A percentile compares a stretch with the other conserved stretches of the same genome.
These are phyloP conservation scores for Peromyscus californicus DNA, from an alignment of 2,113 vertebrate species.

Conservation along the genomic window DNA sequence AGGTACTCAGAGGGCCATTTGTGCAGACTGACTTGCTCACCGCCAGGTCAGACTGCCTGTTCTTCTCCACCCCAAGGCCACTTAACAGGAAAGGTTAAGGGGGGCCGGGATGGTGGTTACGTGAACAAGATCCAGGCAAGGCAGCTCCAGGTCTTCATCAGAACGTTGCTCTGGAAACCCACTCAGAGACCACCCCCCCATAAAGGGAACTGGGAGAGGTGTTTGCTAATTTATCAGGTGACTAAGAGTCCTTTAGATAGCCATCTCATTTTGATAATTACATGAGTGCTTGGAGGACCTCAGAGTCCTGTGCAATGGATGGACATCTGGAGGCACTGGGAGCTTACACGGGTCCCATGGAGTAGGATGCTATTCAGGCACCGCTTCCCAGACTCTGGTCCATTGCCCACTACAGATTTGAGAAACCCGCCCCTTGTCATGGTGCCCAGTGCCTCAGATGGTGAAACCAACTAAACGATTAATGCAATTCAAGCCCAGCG, in stretches of 20 bases:
- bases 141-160: not conserved
- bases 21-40: not conserved
- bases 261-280: not conserved
- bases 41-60: not conserved
- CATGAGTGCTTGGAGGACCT: not conserved
- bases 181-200: not conserved
- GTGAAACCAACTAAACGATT: not conserved
- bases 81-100: not conserved
- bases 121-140: not conserved
- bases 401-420: not conserved
- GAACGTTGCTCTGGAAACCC: not conserved
- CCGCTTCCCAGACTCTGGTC: not conserved
- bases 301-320: not conserved
- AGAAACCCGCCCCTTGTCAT: not conserved
- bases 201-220: not conserved
- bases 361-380: not conserved
- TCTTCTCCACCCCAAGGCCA: not conserved
- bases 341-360: not conserved
- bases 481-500: not conserved
- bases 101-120: fast-evolving
- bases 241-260: slow-evolving; percentile 68
- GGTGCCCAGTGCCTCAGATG: not conserved
- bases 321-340: not conserved
- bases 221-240: not conserved
- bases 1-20: no score